A percentile compares a stretch with the other conserved stretches of the same genome.
Evolutionary conservation across 1,140 invertebrate genomes (phyloP).

Genomic region (Leptonema lineaticorne): DNA sequence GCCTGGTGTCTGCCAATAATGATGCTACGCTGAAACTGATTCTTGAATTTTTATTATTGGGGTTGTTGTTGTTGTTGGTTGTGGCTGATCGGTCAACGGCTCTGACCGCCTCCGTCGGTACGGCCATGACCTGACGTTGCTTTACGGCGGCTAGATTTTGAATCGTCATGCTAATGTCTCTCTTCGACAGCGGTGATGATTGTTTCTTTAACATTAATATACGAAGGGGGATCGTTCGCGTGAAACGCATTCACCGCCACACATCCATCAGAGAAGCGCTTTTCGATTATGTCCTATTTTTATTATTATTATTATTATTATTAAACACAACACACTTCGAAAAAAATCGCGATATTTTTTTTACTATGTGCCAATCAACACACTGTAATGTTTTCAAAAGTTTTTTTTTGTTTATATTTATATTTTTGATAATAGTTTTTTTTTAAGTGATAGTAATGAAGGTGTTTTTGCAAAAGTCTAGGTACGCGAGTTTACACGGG

Average conservation of each 20-base stretch:
- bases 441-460: too few relatives aligned
- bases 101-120: constrained; percentile 58
- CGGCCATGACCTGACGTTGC: constrained; percentile 56
- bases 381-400: too few relatives aligned
- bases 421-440: too few relatives aligned
- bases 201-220: constrained; percentile 41
- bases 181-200: constrained; percentile 43
- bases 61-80: constrained; percentile 46
- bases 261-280: neutral
- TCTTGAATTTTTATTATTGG: constrained; percentile 52
- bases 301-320: too few relatives aligned
- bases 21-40: constrained; percentile 72
- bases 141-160: constrained; percentile 51
- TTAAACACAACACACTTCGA: neutral
- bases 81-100: constrained; percentile 44
- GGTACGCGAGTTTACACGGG: neutral
- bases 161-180: constrained; percentile 58
- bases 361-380: too few relatives aligned
- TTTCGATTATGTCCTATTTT: too few relatives aligned
- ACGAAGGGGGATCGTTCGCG: constrained; percentile 41
- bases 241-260: constrained; percentile 51
- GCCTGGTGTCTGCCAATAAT: constrained; percentile 64
- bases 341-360: too few relatives aligned
- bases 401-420: neutral
- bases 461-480: neutral